Base-by-base conservation (phyloP, 2,888 invertebrate species). In the Hofmannophila pseudospretella region DNA sequence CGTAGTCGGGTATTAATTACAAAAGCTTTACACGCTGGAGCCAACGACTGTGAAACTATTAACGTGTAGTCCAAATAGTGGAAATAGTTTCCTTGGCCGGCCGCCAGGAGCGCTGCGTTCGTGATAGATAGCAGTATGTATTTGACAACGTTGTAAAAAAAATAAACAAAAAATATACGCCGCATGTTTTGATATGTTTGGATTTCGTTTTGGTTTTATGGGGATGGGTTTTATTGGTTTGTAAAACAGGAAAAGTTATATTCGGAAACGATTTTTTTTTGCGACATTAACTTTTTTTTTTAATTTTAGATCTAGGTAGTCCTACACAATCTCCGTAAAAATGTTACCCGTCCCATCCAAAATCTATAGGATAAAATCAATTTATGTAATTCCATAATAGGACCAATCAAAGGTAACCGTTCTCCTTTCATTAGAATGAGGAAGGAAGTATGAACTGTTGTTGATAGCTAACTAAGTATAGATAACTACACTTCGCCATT, bases 121-220 rank as follows among this genome's bases (percentile, higher is more conserved):
- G 44, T 75, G 75, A 79, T 73, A 72, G 76, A 79, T 78, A 67
- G 72, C 57, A 54, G 51, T 56, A 63, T 74, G 77, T 69, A 50
- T 74, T 69, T 76, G 81, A 80, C 81, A 67, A 56, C 61, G 64
- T 57, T 68, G 72, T 74, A 79, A 79, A 80, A 79, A 76, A 78
- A 79, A 77, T 71, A 80, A 74, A 73, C 77, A 77, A 75, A 67
- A 77, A 67, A 57, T 63, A 55, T 58, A 10, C 23, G 26, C 23
- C 7, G 27, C 30, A 10, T 38, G 28, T 41, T 29, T 27, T 40
- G 35, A 40, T 32, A 27, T 34, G 20, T 41, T 30, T 33, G 37
- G 37, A 37, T 22, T 11, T 22, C 9, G 23, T 32, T 32, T 32
- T 22, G 22, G 10, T 32, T 32, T 11, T 30, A 28, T 3, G 14